Evolutionary conservation across 2,888 invertebrate genomes (phyloP).

Genomic region (Cheilosia vulpina): DNA sequence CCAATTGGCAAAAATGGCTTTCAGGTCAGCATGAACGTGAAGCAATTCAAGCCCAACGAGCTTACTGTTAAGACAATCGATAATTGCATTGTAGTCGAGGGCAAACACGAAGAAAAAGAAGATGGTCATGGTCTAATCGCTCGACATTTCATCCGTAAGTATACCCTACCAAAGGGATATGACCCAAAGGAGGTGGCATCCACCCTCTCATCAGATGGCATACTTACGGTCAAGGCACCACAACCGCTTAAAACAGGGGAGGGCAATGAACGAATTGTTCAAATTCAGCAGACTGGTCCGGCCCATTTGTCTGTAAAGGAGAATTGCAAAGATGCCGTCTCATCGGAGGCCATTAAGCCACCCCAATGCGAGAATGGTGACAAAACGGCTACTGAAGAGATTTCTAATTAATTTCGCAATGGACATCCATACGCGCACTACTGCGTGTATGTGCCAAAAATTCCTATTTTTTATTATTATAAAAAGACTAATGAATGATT

Average conservation of each 20-base stretch:
- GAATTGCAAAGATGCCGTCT: conserved; percentile 69
- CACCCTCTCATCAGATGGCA: conserved; percentile 91
- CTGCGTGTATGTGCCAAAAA: conserved; percentile 63
- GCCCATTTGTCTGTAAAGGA: conserved; percentile 81
- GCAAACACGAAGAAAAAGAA: conserved; percentile 88
- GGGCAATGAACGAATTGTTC: conserved; percentile 85
- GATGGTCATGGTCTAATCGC: conserved; percentile 91
- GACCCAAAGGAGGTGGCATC: conserved; percentile 90
- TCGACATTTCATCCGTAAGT: conserved; percentile 90
- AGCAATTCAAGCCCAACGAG: conserved; percentile 89
- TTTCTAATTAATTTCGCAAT: conserved; percentile 64
- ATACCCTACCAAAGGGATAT: conserved; percentile 88
- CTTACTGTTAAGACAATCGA: conserved; percentile 88
- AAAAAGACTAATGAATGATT: conserved; percentile 55
- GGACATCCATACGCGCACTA: conserved; percentile 51
- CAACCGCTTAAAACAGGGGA: conserved; percentile 80
- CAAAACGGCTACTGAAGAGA: conserved; percentile 66
- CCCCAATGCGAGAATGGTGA: conserved; percentile 67
- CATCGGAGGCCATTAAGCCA: conserved; percentile 65
- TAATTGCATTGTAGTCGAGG: conserved; percentile 87
- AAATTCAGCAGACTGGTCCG: conserved; percentile 87
- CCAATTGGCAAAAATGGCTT: conserved; percentile 87
- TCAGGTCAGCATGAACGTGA: conserved; percentile 88
- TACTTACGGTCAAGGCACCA: conserved; percentile 90
- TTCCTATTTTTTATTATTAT: conserved; percentile 66